phyloP scores from a whole-genome alignment of 1,140 invertebrate species.

The Pogonus chalceus region DNA sequence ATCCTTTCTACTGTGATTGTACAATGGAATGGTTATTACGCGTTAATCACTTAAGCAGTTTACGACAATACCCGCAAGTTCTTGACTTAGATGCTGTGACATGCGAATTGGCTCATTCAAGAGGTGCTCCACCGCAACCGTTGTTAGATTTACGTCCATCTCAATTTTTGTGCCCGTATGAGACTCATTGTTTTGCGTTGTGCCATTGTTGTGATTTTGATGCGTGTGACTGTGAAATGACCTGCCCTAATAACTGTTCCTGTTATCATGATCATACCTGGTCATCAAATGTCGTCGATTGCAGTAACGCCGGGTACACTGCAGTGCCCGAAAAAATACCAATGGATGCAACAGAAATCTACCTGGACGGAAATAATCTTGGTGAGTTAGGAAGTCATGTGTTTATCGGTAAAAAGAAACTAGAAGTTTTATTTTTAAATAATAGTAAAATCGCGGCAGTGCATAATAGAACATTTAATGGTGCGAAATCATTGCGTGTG shows the following conservation, averaged over 20 bases:
- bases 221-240: slow-evolving; percentile 86
- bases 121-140: slow-evolving; percentile 57
- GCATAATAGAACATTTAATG: slow-evolving; percentile 78
- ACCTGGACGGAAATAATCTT: slow-evolving; percentile 77
- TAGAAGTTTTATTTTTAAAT: slow-evolving; percentile 72
- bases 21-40: slow-evolving; percentile 76
- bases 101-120: slow-evolving; percentile 68
- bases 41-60: slow-evolving; percentile 56
- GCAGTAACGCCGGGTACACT: slow-evolving; percentile 61
- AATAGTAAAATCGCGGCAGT: slow-evolving; percentile 66
- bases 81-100: slow-evolving; percentile 75
- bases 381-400: slow-evolving; percentile 69
- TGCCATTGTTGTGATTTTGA: slow-evolving; percentile 87
- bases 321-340: slow-evolving; percentile 67
- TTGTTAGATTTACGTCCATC: slow-evolving; percentile 67
- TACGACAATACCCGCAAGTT: slow-evolving; percentile 70
- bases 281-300: slow-evolving; percentile 84
- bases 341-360: slow-evolving; percentile 84
- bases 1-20: slow-evolving; percentile 75
- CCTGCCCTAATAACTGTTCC: slow-evolving; percentile 73
- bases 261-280: slow-evolving; percentile 88
- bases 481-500: slow-evolving; percentile 59
- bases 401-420: slow-evolving; percentile 79
- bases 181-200: slow-evolving; percentile 78
- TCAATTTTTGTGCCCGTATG: slow-evolving; percentile 78